Base-by-base conservation (phyloP, 2,888 invertebrate species). In the Candidula unifasciata region DNA sequence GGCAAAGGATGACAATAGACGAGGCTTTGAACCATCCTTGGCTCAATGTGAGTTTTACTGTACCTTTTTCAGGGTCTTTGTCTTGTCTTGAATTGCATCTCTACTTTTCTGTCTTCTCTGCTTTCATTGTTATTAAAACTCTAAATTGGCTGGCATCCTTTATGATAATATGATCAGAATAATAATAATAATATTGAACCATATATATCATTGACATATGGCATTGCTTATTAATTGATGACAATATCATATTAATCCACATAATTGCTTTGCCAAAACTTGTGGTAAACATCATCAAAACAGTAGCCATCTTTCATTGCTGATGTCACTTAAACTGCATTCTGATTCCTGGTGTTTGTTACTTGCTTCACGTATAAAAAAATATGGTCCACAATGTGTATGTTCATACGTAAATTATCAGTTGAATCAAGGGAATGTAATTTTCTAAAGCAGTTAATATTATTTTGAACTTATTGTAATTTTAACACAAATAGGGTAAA, bases 11-110 rank as follows among this genome's bases (percentile, higher is more conserved):
- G 94, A 93, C 93, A 1, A 94, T 94, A 73, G 92, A 92, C 77
- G 93, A 94, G 82, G 94, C 94, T 27, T 87, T 94, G 60, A 90
- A 92, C 76, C 94, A 94, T 88, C 94, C 94, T 21, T 94, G 94
- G 94, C 92, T 94, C 71, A 93, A 93, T 88, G 94, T 94, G 90
- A 91, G 94, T 92, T 37, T 21, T 21, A 13, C 33, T 66, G 24
- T n/a, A 33, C 21, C 24, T 71, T 18, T 16, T 30, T 13, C 24
- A 27, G 30, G 33, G 27, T 57, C 3, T n/a, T 3, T 52, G 13
- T 76, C 60, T n/a, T 27, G 33, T 21, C 77, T 77, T 37, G 78
- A 37, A n/a, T 64, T 60, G 60, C 77, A 33, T 54, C 33, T 60
- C 60, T 60, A 37, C 60, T 64, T 16, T 37, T 64, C 60, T 66